phyloP scores from a whole-genome alignment of 2,888 invertebrate species.

The Choreutis nemorana region DNA sequence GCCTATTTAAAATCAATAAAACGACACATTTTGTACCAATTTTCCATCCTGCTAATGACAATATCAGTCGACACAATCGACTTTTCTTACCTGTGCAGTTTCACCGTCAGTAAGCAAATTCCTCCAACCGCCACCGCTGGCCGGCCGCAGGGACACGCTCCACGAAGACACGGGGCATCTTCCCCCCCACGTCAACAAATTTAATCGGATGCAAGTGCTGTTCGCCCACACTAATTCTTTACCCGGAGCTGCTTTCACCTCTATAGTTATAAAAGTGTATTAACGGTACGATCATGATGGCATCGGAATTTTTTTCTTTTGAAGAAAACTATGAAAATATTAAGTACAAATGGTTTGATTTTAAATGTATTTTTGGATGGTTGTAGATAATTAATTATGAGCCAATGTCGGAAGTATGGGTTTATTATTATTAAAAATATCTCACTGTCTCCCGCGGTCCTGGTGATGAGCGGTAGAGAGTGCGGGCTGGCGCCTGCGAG shows the following conservation, averaged over 20 bases:
- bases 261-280: too few relatives aligned
- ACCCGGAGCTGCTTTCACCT: slow-evolving; percentile 69
- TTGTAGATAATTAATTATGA: too few relatives aligned
- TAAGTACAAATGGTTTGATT: too few relatives aligned
- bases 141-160: slow-evolving; percentile 60
- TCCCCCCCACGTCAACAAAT: slow-evolving; percentile 76
- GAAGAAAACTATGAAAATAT: too few relatives aligned
- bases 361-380: too few relatives aligned
- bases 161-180: slow-evolving; percentile 75
- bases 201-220: slow-evolving; percentile 72
- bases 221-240: slow-evolving; percentile 74
- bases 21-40: not conserved
- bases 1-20: slow-evolving; percentile 30
- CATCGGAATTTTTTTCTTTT: too few relatives aligned
- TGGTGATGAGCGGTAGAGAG: slow-evolving; percentile 62
- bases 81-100: slow-evolving; percentile 22
- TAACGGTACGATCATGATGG: too few relatives aligned
- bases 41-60: not conserved
- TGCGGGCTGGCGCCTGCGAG: slow-evolving; percentile 72
- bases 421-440: too few relatives aligned
- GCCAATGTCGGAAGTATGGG: too few relatives aligned
- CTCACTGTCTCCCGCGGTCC: slow-evolving; percentile 71
- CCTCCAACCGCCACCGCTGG: slow-evolving; percentile 39
- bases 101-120: slow-evolving; percentile 25
- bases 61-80: not conserved